Conservation (phyloP, 2,113 vertebrate species). For the Lonchura striata region DNA sequence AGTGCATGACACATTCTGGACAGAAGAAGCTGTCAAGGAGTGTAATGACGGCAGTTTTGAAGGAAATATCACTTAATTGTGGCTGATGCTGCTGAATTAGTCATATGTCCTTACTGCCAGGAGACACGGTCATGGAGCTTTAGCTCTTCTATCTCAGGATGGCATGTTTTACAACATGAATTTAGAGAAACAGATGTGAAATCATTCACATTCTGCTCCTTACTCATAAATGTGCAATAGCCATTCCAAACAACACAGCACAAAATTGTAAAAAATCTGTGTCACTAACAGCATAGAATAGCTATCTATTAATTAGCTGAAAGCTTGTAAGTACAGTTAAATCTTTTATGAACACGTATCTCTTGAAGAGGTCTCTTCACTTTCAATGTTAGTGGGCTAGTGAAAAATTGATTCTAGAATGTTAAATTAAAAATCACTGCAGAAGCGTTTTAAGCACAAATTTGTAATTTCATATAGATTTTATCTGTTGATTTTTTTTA, state of each 20-base stretch:
- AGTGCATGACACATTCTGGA: background rate
- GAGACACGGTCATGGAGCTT: background rate
- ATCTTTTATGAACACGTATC: background rate
- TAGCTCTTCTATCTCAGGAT: background rate
- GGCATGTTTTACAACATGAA: background rate
- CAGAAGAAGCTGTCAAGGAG: background rate
- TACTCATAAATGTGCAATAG: background rate
- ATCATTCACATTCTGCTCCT: background rate
- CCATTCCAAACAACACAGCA: background rate
- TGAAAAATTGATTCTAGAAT: background rate
- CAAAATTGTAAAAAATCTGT: background rate
- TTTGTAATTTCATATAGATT: background rate
- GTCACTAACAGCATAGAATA: background rate
- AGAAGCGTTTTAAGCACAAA: background rate
- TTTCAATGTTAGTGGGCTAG: background rate
- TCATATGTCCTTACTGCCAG: background rate
- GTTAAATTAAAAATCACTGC: background rate
- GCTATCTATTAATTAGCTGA: background rate
- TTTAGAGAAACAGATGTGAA: background rate
- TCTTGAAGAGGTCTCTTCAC: background rate
- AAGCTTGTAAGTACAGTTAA: background rate
- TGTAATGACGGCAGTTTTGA: background rate
- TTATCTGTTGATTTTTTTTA: background rate
- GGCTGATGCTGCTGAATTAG: background rate
- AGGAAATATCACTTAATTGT: background rate